Evolutionary conservation across 1,140 invertebrate genomes (phyloP), one percentile per base, ranked within the genome.

Genomic region (Aleiodes sp.): DNA sequence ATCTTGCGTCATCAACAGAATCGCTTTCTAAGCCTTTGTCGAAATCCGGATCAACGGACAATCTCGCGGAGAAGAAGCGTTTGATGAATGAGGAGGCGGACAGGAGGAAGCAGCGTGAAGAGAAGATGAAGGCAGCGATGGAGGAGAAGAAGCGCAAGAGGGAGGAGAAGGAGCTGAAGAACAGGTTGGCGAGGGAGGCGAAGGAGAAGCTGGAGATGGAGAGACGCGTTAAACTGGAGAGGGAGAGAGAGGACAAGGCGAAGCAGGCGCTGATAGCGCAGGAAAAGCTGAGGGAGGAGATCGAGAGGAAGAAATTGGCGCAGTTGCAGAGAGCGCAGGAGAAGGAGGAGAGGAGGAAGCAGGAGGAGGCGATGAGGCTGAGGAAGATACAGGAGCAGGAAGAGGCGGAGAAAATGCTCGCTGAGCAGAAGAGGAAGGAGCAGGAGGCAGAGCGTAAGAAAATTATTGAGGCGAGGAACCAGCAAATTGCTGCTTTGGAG

Each of bases 111-210:
- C 87, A 87, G 68, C 82, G 84, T 21, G 84, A 85, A 10, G 86
- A 84, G 61, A 75, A 82, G 0, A 63, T 85, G 7, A 85, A 82
- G 68, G 59, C 78, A 41, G 63, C 79, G 71, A 84, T 80, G 2
- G 90, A 90, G 73, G 88, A 89, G 41, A 88, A 87, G 39, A 88
- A 84, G 71, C 87, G 87, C 64, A 88, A 87, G 73, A 82, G 89
- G 0, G 87, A 90, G 70, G 86, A 89, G 62, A 90, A 90, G 65
- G 88, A 90, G 76, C 70, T 85, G 12, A 88, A 88, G 67, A 90
- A 87, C 8, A 88, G 86, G 63, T 82, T 88, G 68, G 84, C 86
- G n/a, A 84, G 88, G 9, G 88, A 90, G 70, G 85, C 84, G 1
- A 86, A 88, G 62, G 89, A 90, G 60, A 87, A 82, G 43, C 68